Conservation (phyloP, 30 jellyfish, hydroid and myxozoan genomes). For the Aurelia aurita complex sp. Pacific region DNA sequence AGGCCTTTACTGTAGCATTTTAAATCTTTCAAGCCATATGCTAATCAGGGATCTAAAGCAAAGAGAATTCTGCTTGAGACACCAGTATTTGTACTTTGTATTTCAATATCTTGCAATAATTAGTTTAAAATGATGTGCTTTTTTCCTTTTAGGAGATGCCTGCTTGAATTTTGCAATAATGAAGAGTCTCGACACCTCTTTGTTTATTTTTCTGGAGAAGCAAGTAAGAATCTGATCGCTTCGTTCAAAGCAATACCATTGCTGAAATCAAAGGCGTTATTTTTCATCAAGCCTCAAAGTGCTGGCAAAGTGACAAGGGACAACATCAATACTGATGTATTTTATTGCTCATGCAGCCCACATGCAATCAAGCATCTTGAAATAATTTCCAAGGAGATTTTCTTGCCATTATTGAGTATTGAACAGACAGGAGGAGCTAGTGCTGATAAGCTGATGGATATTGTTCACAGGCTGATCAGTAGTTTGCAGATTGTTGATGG, state of each 20-base stretch:
- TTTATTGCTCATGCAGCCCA: conserved; percentile 56
- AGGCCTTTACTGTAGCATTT: no score
- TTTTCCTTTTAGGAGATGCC: conserved; percentile 52
- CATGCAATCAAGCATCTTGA: conserved; percentile 69
- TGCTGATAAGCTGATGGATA: conserved; percentile 77
- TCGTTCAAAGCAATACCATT: conserved; percentile 59
- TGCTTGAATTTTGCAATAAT: conserved; percentile 75
- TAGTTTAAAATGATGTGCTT: neutral
- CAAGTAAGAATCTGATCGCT: conserved; percentile 57
- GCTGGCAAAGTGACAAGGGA: conserved; percentile 84
- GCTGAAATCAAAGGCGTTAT: conserved; percentile 47
- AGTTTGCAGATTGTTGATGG: conserved; percentile 59
- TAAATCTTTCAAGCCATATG: no score
- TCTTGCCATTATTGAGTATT: conserved; percentile 75
- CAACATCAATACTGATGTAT: conserved; percentile 43
- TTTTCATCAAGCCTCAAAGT: conserved; percentile 59
- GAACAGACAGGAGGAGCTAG: conserved; percentile 81
- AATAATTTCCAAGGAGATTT: conserved; percentile 63
- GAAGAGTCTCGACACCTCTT: conserved; percentile 64
- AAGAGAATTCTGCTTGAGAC: no score
- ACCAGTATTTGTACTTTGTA: no score
- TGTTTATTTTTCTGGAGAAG: conserved; percentile 61
- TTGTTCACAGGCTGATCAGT: conserved; percentile 72
- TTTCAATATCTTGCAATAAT: no score
- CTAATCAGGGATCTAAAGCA: no score